Percentiles rank a stretch among this genome's conserved stretches.
These are phyloP conservation scores for Desmophyllum pertusum DNA, from an alignment of 92 coral and sea anemone species.

Conservation along the genomic window DNA sequence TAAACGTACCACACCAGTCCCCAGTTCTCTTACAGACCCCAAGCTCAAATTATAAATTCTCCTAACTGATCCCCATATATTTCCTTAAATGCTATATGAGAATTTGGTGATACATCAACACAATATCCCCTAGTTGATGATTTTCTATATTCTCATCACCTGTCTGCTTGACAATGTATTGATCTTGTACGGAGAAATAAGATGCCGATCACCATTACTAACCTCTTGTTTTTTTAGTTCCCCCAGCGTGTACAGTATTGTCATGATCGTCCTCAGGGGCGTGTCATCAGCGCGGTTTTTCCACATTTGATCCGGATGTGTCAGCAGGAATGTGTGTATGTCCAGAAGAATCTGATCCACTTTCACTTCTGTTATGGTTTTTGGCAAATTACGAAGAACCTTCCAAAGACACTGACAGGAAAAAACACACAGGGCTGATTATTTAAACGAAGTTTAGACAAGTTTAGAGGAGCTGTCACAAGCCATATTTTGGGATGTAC, in stretches of 20 bases:
- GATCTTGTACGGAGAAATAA: neutral
- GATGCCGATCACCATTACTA: neutral
- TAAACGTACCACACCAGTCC: too few species aligned
- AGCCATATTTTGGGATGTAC: too few species aligned
- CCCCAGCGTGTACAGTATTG: constrained; percentile 86
- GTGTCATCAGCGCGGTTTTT: constrained; percentile 91
- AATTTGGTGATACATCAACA: too few species aligned
- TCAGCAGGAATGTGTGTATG: constrained; percentile 83
- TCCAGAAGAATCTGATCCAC: constrained; percentile 86
- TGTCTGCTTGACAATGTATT: neutral
- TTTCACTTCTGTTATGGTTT: constrained; percentile 72
- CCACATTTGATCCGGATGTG: constrained; percentile 96
- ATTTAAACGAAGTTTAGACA: too few species aligned
- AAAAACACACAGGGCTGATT: too few species aligned
- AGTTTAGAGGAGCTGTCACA: too few species aligned
- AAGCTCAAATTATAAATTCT: too few species aligned
- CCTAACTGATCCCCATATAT: too few species aligned
- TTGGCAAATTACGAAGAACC: constrained; percentile 81
- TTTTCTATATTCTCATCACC: neutral
- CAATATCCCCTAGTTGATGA: too few species aligned
- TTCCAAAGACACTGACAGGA: constrained; percentile 82
- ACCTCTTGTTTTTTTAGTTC: constrained; percentile 79
- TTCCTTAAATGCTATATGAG: too few species aligned
- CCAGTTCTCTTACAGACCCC: too few species aligned
- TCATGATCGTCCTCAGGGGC: constrained; percentile 91